These are phyloP conservation scores for Salvelinus fontinalis DNA, from an alignment of 2,113 vertebrate species.

Conservation along the genomic window DNA sequence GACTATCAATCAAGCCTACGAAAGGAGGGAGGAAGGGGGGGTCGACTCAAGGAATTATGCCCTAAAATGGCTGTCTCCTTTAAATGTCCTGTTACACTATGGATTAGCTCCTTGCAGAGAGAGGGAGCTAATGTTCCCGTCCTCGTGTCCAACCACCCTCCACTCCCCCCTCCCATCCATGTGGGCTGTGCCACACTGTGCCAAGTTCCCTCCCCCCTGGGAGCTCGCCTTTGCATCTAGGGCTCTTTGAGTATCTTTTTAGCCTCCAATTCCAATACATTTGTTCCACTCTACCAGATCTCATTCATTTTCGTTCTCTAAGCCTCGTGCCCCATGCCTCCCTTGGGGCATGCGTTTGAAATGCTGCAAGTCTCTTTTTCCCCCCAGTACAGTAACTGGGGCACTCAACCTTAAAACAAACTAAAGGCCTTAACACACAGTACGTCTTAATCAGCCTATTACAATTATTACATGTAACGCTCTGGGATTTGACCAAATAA, in stretches of 20 bases:
- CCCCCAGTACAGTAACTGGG: constrained; percentile 54
- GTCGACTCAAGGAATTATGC: constrained; percentile 54
- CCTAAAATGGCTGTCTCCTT: constrained; percentile 47
- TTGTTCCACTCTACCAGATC: constrained; percentile 69
- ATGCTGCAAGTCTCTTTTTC: constrained; percentile 47
- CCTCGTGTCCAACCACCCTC: constrained; percentile 15
- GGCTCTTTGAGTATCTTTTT: constrained; percentile 47
- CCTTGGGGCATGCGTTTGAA: constrained; percentile 57
- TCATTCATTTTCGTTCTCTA: constrained; percentile 65
- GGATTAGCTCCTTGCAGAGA: constrained; percentile 65
- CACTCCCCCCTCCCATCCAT: neutral
- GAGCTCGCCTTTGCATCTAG: constrained; percentile 53
- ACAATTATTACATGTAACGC: too few species aligned
- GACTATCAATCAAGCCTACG: constrained; percentile 73
- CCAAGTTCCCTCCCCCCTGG: constrained; percentile 5
- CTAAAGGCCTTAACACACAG: constrained; percentile 22
- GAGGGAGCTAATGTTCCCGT: constrained; percentile 61
- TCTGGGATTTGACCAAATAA: too few species aligned
- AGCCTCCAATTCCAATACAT: constrained; percentile 61
- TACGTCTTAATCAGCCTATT: constrained; percentile 1
- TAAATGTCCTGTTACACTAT: constrained; percentile 69
- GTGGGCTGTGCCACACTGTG: constrained; percentile 17
- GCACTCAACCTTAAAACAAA: constrained; percentile 64
- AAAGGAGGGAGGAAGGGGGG: constrained; percentile 40
- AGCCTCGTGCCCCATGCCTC: constrained; percentile 49